Evolutionary conservation across 2,113 vertebrate genomes (phyloP).

Genomic region (Tachysurus fulvidraco): DNA sequence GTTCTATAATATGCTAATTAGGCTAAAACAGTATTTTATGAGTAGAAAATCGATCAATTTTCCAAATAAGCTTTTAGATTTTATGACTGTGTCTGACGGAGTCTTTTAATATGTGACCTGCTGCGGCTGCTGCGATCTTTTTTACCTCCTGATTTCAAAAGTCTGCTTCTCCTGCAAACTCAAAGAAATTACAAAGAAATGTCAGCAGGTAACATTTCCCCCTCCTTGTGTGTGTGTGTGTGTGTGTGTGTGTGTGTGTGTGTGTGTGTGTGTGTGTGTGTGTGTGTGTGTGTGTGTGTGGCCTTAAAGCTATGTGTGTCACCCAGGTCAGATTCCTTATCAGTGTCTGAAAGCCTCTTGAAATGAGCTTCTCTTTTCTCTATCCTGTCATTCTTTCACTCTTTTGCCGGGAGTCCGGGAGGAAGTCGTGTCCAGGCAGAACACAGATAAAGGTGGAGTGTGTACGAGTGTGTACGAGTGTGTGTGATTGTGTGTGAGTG

Average conservation of each 20-base stretch:
- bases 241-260: background rate
- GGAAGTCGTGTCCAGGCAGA: background rate
- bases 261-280: too few species aligned
- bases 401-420: background rate
- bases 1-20: conserved; percentile 17
- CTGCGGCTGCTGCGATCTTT: background rate
- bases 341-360: conserved; percentile 19
- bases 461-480: background rate
- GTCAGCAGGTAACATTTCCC: background rate
- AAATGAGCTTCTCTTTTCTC: background rate
- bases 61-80: conserved; percentile 18
- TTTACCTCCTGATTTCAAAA: background rate
- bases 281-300: background rate
- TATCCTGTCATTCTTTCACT: too few species aligned
- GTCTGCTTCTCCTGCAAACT: background rate
- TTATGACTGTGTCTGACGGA: conserved; percentile 12
- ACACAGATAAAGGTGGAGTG: too few species aligned
- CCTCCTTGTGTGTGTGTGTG: background rate
- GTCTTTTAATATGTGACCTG: background rate
- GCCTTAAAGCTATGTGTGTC: background rate
- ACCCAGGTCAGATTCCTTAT: conserved; percentile 21
- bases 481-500: background rate
- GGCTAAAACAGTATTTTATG: conserved; percentile 30
- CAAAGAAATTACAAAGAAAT: background rate
- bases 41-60: conserved; percentile 13